Percentiles rank a stretch among this genome's conserved stretches.
Conservation (phyloP, 2,888 invertebrate genomes). For the Orthonevra nobilis region DNA sequence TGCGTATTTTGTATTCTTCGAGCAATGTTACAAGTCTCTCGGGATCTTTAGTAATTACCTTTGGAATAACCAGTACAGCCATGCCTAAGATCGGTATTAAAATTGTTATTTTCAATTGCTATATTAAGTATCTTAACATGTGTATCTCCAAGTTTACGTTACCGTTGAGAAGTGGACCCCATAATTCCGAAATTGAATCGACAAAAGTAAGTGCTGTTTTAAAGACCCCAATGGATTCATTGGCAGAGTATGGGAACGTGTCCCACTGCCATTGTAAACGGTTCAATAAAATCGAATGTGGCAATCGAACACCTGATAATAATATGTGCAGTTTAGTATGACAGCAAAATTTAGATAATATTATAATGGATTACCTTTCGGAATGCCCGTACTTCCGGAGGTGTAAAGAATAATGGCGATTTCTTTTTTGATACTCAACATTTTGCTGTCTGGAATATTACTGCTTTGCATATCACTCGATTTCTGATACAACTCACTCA, state of each 20-base stretch:
- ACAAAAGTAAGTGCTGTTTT: constrained; percentile 96
- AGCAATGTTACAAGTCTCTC: constrained; percentile 86
- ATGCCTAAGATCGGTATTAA: constrained; percentile 76
- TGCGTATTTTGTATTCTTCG: constrained; percentile 87
- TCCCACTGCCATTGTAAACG: constrained; percentile 94
- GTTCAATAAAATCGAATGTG: constrained; percentile 89
- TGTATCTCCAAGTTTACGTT: too few relatives aligned
- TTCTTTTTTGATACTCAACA: constrained; percentile 77
- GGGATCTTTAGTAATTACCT: constrained; percentile 88
- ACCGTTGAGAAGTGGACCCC: constrained; percentile 90
- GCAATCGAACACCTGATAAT: constrained; percentile 87
- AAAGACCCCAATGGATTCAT: constrained; percentile 88
- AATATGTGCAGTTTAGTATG: neutral
- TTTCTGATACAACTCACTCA: constrained; percentile 75
- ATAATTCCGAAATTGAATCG: constrained; percentile 93
- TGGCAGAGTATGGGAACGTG: constrained; percentile 86
- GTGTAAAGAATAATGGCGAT: constrained; percentile 78
- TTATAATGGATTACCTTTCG: constrained; percentile 85
- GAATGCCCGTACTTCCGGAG: constrained; percentile 93
- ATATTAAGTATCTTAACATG: too few relatives aligned
- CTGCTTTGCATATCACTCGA: constrained; percentile 73
- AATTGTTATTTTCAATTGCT: too few relatives aligned
- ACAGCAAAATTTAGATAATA: neutral
- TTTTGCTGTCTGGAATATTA: constrained; percentile 77
- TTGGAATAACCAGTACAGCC: constrained; percentile 87